Evolutionary conservation across 2,113 vertebrate genomes (phyloP), one percentile per base, ranked within the genome.

Genomic region (Struthidea cinerea): DNA sequence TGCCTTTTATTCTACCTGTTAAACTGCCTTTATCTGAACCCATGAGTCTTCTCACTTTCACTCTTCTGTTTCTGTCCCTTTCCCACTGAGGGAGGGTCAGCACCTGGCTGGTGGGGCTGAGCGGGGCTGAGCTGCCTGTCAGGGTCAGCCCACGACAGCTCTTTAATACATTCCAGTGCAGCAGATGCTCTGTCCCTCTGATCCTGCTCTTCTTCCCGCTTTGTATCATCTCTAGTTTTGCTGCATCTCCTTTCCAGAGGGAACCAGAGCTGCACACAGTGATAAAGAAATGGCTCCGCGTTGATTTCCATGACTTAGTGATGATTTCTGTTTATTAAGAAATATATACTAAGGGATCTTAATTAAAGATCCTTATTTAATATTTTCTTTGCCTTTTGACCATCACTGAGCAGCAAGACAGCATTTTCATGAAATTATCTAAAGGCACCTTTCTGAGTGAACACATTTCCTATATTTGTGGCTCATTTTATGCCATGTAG

Each of bases 91-190:
- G 26, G 20, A 32, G 11, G 24, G 32, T 19, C 33, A 59, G 44
- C 0, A 0, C 28, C 23, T 0, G 0, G 41, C 35, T 52, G 28
- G 49, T 42, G 50, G 32, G 30, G 33, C 44, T 52, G 32, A 2
- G 44, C 37, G 55, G n/a, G 35, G 30, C 59, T 78, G 70, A 81
- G 73, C 44, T 81, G n/a, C 39, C 47, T 39, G 26, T 14, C 0
- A 0, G 10, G 19, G 10, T 32, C 50, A 79, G 55, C 7, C 10
- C 39, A 10, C 49, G 47, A 0, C 22, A 30, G 17, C 12, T 33
- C 33, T 82, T 86, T 22, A 55, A 74, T 23, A 22, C 35, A 49
- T 59, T 21, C 13, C 1, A 0, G 13, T 5, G 30, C 5, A 28
- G 37, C 4, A 56, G 32, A 22, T 30, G n/a, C 21, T 79, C 57